Evolutionary conservation across 2,113 vertebrate genomes (phyloP).

Genomic region (Rhea americana): DNA sequence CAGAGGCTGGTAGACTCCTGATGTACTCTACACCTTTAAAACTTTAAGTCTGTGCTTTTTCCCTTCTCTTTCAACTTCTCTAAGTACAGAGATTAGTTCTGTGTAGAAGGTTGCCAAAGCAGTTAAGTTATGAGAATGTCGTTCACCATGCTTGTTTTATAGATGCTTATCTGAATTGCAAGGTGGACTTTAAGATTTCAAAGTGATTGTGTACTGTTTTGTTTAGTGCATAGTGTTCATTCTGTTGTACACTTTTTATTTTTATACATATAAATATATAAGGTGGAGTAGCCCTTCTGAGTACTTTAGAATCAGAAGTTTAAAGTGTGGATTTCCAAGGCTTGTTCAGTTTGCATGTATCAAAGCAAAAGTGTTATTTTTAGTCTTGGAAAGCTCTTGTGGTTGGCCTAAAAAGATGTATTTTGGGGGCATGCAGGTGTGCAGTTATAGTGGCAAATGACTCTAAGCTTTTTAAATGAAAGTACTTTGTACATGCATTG

Average conservation of each 20-base stretch:
- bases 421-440: neutral
- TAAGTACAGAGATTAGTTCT: neutral
- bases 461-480: slow-evolving; percentile 6
- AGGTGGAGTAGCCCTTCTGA: neutral
- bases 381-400: neutral
- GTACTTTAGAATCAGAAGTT: neutral
- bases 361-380: neutral
- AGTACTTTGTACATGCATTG: neutral
- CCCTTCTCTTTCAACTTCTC: neutral
- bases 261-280: too few species aligned
- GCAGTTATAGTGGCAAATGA: neutral
- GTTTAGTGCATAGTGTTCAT: neutral
- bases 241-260: neutral
- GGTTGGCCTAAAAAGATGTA: neutral
- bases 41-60: neutral
- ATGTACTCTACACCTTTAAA: neutral
- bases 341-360: neutral
- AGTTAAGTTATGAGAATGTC: neutral
- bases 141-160: neutral
- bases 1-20: neutral
- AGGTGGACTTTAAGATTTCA: rapidly evolving
- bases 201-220: neutral
- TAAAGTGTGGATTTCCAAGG: neutral
- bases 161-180: neutral
- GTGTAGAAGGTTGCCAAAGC: neutral